Percentiles rank a stretch among this genome's conserved stretches.
These are phyloP conservation scores for Vidua macroura DNA, from an alignment of 2,113 vertebrate species.

Conservation along the genomic window DNA sequence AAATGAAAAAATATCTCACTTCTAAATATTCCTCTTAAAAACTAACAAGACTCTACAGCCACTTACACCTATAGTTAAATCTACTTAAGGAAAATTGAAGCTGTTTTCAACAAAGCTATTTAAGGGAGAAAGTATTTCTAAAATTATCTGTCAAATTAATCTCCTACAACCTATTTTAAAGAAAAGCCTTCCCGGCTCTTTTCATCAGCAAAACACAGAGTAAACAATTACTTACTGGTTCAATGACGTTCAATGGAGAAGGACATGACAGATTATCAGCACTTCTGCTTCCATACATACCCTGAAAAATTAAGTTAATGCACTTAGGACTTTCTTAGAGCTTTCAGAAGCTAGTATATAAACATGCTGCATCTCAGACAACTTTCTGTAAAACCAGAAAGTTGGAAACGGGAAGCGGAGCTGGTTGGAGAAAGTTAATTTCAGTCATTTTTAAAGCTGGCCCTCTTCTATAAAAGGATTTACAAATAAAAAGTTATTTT, in stretches of 20 bases:
- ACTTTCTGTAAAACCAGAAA: slow-evolving; percentile 4
- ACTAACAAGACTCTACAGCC: neutral
- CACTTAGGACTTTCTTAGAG: neutral
- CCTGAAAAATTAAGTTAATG: slow-evolving; percentile 68
- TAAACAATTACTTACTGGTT: slow-evolving; percentile 82
- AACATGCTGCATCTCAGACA: neutral
- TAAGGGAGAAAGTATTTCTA: neutral
- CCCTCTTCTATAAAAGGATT: slow-evolving; percentile 29
- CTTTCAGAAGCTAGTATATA: neutral
- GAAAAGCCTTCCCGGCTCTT: neutral
- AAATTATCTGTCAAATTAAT: neutral
- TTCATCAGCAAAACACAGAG: neutral
- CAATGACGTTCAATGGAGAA: slow-evolving; percentile 87
- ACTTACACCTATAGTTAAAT: neutral
- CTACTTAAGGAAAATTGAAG: neutral
- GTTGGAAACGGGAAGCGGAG: slow-evolving; percentile 2
- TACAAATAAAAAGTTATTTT: slow-evolving; percentile 37
- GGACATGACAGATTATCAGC: slow-evolving; percentile 81
- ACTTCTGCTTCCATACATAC: slow-evolving; percentile 81
- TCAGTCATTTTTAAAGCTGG: slow-evolving; percentile 25
- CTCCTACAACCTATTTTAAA: neutral
- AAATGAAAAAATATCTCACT: neutral
- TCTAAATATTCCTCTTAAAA: neutral
- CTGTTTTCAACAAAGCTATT: neutral
- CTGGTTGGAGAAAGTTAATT: slow-evolving; percentile 14